Conservation (phyloP, 2,113 vertebrate species). For the Carlito syrichta region DNA sequence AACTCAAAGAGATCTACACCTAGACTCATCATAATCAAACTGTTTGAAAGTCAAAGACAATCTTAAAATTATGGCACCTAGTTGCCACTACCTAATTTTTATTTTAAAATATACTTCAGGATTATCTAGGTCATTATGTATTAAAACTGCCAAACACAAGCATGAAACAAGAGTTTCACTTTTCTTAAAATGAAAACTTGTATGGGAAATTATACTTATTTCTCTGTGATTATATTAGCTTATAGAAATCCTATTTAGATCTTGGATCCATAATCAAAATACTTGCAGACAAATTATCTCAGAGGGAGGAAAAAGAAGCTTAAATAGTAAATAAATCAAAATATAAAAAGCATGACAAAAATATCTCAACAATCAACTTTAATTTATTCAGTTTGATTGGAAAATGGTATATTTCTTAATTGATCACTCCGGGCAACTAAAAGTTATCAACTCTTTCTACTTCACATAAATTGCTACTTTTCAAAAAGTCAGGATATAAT, state of each 20-base stretch:
- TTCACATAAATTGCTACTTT: conserved; percentile 40
- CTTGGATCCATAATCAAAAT: conserved; percentile 35
- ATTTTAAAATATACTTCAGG: background rate
- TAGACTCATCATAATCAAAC: background rate
- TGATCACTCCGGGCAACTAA: background rate
- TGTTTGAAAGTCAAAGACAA: background rate
- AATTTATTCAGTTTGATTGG: conserved; percentile 38
- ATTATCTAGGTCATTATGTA: background rate
- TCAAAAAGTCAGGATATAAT: conserved; percentile 9
- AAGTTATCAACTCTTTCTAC: background rate
- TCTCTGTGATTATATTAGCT: conserved; percentile 33
- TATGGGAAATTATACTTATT: background rate
- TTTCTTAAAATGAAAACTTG: conserved; percentile 19
- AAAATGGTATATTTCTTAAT: conserved; percentile 49
- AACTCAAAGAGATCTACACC: background rate
- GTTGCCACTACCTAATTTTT: background rate
- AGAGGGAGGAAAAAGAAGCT: background rate
- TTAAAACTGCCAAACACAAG: background rate
- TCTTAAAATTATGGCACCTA: background rate
- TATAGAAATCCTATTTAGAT: background rate
- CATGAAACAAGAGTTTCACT: background rate
- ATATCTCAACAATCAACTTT: conserved; percentile 36
- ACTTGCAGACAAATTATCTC: conserved; percentile 16
- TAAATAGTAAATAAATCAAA: conserved; percentile 41
- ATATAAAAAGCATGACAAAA: conserved; percentile 43